Percentiles rank a stretch among this genome's conserved stretches.
These are phyloP conservation scores for Charanyca ferruginea DNA, from an alignment of 2,888 invertebrate species.

Conservation along the genomic window DNA sequence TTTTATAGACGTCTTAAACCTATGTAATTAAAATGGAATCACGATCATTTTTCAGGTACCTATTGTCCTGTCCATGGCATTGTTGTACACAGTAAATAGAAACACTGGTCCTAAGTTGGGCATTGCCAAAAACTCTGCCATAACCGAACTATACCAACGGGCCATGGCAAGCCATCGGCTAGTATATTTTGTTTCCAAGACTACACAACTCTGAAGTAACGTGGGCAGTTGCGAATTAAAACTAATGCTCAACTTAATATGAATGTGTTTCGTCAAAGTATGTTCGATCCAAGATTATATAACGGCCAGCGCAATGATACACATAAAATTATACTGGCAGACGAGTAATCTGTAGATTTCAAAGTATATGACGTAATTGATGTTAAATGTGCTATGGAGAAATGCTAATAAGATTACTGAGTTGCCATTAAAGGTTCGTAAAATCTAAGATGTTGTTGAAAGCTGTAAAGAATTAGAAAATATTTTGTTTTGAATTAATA, in stretches of 20 bases:
- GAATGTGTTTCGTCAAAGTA: conserved; percentile 51
- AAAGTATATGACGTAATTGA: conserved; percentile 51
- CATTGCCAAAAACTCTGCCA: neutral
- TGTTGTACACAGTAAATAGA: no score
- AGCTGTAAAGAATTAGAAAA: neutral
- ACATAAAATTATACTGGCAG: conserved; percentile 55
- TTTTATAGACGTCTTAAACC: no score
- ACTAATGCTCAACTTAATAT: conserved; percentile 35
- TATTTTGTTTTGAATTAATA: neutral
- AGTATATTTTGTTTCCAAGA: neutral
- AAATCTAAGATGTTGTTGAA: conserved; percentile 11
- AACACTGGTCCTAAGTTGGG: neutral
- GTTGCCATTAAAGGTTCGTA: conserved; percentile 11
- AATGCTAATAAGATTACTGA: conserved; percentile 41
- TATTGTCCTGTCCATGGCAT: no score
- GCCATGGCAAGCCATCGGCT: neutral
- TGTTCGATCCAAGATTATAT: conserved; percentile 44
- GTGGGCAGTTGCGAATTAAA: conserved; percentile 31
- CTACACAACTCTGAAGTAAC: conserved; percentile 1
- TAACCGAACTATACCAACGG: neutral
- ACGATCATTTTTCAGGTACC: no score
- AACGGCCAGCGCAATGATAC: conserved; percentile 62
- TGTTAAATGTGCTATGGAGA: conserved; percentile 24
- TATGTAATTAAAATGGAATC: no score
- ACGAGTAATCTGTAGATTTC: conserved; percentile 48